Evolutionary conservation across 2,797 vertebrate species (phyloP).

Genomic region (Spinus olivaceus): DNA sequence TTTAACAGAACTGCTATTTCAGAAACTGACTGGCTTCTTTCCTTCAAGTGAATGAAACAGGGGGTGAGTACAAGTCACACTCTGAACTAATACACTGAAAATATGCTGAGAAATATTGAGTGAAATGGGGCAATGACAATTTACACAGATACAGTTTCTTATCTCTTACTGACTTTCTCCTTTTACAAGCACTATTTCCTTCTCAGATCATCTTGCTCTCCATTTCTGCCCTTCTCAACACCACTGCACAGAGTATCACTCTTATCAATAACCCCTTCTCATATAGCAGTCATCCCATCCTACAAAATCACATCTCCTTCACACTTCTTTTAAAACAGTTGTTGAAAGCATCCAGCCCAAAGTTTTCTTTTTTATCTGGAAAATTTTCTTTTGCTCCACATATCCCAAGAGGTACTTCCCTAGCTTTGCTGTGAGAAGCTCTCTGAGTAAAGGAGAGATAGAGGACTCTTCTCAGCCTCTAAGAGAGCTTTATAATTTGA

Average conservation of each 20-base stretch:
- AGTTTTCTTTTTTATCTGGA: background rate
- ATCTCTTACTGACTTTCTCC: background rate
- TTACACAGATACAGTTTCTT: background rate
- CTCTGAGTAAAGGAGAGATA: background rate
- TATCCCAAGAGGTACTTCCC: background rate
- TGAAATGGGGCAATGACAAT: background rate
- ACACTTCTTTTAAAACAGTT: background rate
- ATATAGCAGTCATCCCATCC: background rate
- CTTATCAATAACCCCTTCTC: background rate
- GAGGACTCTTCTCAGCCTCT: background rate
- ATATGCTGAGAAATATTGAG: background rate
- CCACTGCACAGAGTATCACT: background rate
- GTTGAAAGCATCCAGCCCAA: background rate
- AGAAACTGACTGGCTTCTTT: background rate
- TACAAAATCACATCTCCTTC: background rate
- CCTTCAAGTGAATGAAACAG: background rate
- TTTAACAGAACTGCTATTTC: background rate
- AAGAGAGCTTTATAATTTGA: background rate
- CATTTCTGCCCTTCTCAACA: background rate
- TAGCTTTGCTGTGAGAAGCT: background rate
- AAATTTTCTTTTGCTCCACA: background rate
- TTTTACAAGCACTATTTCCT: background rate
- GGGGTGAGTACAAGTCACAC: background rate
- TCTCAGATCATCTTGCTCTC: background rate
- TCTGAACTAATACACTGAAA: background rate